Percentiles rank a stretch among this genome's conserved stretches.
phyloP scores from a whole-genome alignment of 1,140 invertebrate genomes.

The Hermetia illucens region DNA sequence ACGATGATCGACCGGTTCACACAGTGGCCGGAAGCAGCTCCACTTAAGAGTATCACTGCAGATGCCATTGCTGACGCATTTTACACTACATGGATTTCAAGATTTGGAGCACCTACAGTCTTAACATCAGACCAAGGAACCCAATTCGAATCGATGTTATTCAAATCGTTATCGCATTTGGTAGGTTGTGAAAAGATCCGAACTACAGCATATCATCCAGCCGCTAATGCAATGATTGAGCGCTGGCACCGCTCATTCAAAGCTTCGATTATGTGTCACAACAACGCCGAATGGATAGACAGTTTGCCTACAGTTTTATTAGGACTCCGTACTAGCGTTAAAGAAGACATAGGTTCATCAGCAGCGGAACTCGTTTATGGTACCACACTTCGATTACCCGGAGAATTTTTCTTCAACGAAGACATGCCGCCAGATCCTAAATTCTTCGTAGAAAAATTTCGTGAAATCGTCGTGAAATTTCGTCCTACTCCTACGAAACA shows the following conservation, averaged over 20 bases:
- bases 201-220: slow-evolving; percentile 22
- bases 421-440: slow-evolving; percentile 1
- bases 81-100: slow-evolving; percentile 3
- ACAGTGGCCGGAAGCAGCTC: too few species aligned
- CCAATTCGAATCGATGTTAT: slow-evolving; percentile 26
- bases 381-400: slow-evolving; percentile 16
- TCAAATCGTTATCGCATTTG: slow-evolving; percentile 8
- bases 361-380: slow-evolving; percentile 18
- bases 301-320: slow-evolving; percentile 15
- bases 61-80: too few species aligned
- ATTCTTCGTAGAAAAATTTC: slow-evolving; percentile 11
- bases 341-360: slow-evolving; percentile 15
- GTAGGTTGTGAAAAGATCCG: slow-evolving; percentile 8
- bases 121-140: slow-evolving; percentile 31
- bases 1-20: too few species aligned
- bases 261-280: slow-evolving; percentile 14
- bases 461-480: slow-evolving; percentile 8
- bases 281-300: slow-evolving; percentile 14
- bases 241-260: slow-evolving; percentile 21
- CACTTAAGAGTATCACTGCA: too few species aligned
- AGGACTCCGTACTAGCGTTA: slow-evolving; percentile 15
- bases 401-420: slow-evolving; percentile 18
- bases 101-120: slow-evolving; percentile 21
- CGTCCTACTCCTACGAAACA: slow-evolving; percentile 9
- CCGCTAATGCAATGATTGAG: slow-evolving; percentile 19